Percentiles rank a stretch among this genome's conserved stretches.
These are phyloP conservation scores for Vesta saturnalis DNA, from an alignment of 2,888 invertebrate genomes.

Conservation along the genomic window DNA sequence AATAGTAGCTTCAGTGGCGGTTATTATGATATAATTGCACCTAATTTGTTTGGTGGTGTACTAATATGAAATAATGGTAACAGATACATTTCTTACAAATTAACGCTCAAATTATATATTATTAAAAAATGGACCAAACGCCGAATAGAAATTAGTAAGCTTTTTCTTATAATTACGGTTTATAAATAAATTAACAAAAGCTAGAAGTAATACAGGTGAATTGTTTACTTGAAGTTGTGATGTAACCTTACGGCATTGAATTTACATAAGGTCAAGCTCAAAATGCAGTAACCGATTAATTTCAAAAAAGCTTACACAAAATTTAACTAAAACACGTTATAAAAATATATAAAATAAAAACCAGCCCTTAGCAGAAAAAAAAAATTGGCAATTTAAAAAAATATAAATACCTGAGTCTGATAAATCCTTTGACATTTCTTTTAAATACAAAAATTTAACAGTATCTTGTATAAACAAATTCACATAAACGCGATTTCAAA, in stretches of 20 bases:
- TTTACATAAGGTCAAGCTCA: slow-evolving; percentile 24
- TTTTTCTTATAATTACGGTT: background rate
- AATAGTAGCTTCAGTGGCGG: background rate
- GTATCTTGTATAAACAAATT: background rate
- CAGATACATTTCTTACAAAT: no score
- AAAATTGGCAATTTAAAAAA: background rate
- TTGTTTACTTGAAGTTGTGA: slow-evolving; percentile 24
- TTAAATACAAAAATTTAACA: background rate
- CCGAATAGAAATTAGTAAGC: no score
- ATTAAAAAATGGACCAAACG: no score
- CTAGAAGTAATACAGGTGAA: slow-evolving; percentile 2
- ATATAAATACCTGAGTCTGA: slow-evolving; percentile 21
- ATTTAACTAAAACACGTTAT: background rate
- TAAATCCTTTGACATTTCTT: slow-evolving; percentile 26
- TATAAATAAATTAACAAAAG: no score
- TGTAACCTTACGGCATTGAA: slow-evolving; percentile 26
- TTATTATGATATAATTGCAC: no score
- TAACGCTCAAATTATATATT: no score
- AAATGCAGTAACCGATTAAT: slow-evolving; percentile 8
- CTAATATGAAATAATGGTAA: background rate
- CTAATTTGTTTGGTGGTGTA: background rate
- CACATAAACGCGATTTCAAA: background rate
- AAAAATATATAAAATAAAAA: background rate
- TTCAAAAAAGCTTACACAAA: background rate
- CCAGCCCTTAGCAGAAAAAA: background rate